These are phyloP conservation scores for Lepidocyrtinus sp. DNA, from an alignment of 2,888 invertebrate genomes.

Conservation along the genomic window DNA sequence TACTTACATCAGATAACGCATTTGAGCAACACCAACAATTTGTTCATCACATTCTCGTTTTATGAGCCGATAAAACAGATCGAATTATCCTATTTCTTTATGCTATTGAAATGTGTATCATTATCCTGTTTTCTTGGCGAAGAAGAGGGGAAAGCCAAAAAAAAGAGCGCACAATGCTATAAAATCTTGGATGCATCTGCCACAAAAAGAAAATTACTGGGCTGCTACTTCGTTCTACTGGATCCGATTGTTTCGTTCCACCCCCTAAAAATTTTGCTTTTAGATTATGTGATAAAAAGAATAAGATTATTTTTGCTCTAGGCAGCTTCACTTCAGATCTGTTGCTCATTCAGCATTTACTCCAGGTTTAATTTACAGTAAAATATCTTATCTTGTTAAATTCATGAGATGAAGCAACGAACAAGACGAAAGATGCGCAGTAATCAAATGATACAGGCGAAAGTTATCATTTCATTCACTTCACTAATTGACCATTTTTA, in stretches of 20 bases:
- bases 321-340: slow-evolving; percentile 9
- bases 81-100: slow-evolving; percentile 42
- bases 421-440: background rate
- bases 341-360: slow-evolving; percentile 20
- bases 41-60: slow-evolving; percentile 14
- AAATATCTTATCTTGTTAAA: background rate
- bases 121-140: slow-evolving; percentile 15
- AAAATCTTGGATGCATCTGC: background rate
- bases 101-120: slow-evolving; percentile 37
- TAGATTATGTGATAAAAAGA: slow-evolving; percentile 17
- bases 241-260: slow-evolving; percentile 16
- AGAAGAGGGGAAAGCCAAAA: slow-evolving; percentile 2
- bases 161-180: background rate
- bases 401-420: background rate
- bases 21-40: slow-evolving; percentile 3
- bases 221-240: background rate
- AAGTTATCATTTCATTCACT: background rate
- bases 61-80: slow-evolving; percentile 53
- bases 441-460: background rate
- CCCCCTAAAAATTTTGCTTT: slow-evolving; percentile 15
- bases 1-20: background rate
- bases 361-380: background rate
- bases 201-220: background rate
- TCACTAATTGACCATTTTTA: background rate
- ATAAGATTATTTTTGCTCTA: slow-evolving; percentile 20